phyloP scores from a whole-genome alignment of 2,797 vertebrate genomes.

The Galago senegalensis region DNA sequence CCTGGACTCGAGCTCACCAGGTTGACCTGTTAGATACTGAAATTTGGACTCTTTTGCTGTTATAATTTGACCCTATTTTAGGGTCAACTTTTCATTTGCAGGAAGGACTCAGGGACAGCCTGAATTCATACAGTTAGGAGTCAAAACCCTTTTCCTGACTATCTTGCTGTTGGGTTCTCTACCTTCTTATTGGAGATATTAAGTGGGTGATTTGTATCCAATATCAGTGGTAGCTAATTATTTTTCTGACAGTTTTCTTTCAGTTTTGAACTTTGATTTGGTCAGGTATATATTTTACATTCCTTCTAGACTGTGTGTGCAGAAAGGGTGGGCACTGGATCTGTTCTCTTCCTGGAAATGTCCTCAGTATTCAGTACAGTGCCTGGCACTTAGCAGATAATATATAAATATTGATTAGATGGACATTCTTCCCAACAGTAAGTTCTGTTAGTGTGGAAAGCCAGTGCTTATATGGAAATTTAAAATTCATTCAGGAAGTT shows the following conservation, averaged over 20 bases:
- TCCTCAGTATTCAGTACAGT: background rate
- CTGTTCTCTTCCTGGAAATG: background rate
- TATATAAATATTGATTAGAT: constrained; percentile 46
- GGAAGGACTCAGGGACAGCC: background rate
- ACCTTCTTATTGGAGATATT: background rate
- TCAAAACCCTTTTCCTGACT: constrained; percentile 50
- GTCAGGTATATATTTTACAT: constrained; percentile 17
- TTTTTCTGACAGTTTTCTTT: constrained; percentile 51
- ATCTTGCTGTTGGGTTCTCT: constrained; percentile 6
- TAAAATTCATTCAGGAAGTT: constrained; percentile 55
- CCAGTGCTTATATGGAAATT: constrained; percentile 46
- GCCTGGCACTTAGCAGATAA: constrained; percentile 22
- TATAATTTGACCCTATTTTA: background rate
- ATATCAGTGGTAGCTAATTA: constrained; percentile 32
- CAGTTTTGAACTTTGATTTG: constrained; percentile 68
- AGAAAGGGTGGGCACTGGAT: background rate
- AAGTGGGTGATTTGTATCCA: constrained; percentile 16
- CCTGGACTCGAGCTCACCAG: background rate
- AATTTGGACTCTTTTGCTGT: background rate
- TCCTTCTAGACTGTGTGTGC: constrained; percentile 2
- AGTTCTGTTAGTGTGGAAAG: constrained; percentile 48
- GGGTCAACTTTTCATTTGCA: constrained; percentile 30
- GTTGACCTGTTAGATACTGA: background rate
- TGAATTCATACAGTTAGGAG: constrained; percentile 4
- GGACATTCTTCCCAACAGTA: background rate